Evolutionary conservation across 2,888 invertebrate species (phyloP).

Genomic region (Papilio gigon): DNA sequence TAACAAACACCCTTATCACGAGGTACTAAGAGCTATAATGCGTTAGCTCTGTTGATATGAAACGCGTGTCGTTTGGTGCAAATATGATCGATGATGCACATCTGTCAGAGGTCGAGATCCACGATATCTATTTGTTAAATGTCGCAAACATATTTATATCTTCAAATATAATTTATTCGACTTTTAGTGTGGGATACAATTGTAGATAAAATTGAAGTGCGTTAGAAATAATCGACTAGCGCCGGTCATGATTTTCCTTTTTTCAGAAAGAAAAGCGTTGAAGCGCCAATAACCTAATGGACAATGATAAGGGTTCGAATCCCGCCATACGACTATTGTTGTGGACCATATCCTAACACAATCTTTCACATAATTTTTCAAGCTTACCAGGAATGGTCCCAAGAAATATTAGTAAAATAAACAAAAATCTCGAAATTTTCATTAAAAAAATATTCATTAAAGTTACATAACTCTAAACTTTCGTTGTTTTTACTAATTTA

Average conservation of each 20-base stretch:
- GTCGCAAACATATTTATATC: conserved; percentile 20
- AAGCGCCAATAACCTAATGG: no score
- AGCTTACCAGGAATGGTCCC: no score
- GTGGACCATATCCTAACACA: no score
- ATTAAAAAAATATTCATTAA: no score
- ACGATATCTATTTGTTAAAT: conserved; percentile 40
- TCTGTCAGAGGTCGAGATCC: conserved; percentile 39
- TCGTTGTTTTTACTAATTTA: no score
- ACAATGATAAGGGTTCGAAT: no score
- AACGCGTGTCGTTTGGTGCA: conserved; percentile 46
- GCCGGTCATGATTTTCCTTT: background rate
- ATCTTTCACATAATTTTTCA: no score
- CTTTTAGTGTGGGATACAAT: background rate
- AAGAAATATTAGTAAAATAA: no score
- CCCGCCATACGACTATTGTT: no score
- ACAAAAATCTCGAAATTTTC: no score
- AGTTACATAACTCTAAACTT: no score
- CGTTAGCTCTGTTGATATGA: background rate
- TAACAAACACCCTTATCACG: background rate
- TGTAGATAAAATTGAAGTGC: background rate
- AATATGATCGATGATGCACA: conserved; percentile 41
- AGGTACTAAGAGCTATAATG: conserved; percentile 4
- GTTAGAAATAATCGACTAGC: background rate
- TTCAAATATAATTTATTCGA: conserved; percentile 19
- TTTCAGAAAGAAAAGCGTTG: no score